phyloP scores from a whole-genome alignment of 2,797 vertebrate genomes.

The Crocidura indochinensis region DNA sequence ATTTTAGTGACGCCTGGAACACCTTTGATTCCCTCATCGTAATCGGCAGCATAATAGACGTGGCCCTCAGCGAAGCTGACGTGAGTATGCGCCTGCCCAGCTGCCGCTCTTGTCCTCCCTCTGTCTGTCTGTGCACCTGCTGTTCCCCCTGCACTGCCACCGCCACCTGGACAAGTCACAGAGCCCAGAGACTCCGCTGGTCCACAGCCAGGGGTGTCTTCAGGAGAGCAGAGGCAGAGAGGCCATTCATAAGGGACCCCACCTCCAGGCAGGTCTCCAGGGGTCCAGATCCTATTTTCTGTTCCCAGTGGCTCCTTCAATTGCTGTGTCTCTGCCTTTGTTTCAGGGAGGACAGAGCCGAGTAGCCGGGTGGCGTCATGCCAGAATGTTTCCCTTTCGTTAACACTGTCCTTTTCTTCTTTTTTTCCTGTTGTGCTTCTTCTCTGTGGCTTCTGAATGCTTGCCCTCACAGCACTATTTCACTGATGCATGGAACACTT shows the following conservation, averaged over 20 bases:
- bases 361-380: slow-evolving; percentile 82
- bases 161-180: slow-evolving; percentile 93
- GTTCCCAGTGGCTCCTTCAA: not conserved
- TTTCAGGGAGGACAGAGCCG: slow-evolving; percentile 61
- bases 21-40: slow-evolving; percentile 99
- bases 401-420: slow-evolving; percentile 92
- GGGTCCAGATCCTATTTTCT: no score
- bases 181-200: slow-evolving; percentile 85
- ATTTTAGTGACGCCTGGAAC: slow-evolving; percentile 99
- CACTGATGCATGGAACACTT: slow-evolving; percentile 99
- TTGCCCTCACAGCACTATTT: slow-evolving; percentile 99
- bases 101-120: slow-evolving; percentile 73
- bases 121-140: slow-evolving; percentile 88
- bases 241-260: no score
- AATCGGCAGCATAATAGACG: slow-evolving; percentile 99
- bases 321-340: slow-evolving; percentile 33
- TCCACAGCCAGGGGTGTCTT: slow-evolving; percentile 45
- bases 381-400: slow-evolving; percentile 88
- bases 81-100: slow-evolving; percentile 94
- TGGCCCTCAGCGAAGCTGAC: slow-evolving; percentile 99
- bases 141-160: slow-evolving; percentile 88
- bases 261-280: no score
- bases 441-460: slow-evolving; percentile 91
- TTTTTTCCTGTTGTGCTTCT: slow-evolving; percentile 89
- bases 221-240: not conserved